Percentiles rank a stretch among this genome's conserved stretches.
Conservation (phyloP, 2,113 vertebrate species). For the Syngnathus typhle region DNA sequence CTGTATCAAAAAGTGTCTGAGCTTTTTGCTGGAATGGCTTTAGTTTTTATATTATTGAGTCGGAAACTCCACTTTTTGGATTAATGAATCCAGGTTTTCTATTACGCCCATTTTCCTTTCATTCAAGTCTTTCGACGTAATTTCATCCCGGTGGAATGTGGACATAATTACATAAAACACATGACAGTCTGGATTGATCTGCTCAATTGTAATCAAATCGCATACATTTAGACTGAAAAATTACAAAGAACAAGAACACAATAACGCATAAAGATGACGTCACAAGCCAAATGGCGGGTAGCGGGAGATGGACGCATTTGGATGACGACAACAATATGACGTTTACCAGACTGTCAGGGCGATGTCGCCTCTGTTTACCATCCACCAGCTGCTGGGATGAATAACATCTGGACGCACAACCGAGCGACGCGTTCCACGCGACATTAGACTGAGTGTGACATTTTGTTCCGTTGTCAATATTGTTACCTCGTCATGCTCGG, state of each 20-base stretch:
- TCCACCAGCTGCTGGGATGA: conserved; percentile 3
- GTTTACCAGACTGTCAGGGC: conserved; percentile 10
- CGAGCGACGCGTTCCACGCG: not conserved
- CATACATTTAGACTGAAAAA: not conserved
- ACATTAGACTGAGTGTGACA: not conserved
- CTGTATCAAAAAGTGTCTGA: too few species aligned
- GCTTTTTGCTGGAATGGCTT: too few species aligned
- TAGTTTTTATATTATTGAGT: not conserved
- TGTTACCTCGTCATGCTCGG: not conserved
- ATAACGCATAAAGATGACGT: not conserved
- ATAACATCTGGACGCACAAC: conserved; percentile 9
- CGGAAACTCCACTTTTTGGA: not conserved
- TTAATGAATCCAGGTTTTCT: conserved; percentile 22
- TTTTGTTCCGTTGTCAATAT: not conserved
- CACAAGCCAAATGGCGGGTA: not conserved
- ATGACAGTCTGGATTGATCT: not conserved
- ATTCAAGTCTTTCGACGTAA: not conserved
- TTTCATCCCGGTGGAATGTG: not conserved
- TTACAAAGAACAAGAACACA: not conserved
- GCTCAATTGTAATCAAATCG: not conserved
- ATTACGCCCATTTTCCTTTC: not conserved
- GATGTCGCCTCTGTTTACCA: conserved; percentile 24
- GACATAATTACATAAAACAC: not conserved
- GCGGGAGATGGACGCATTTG: conserved; percentile 26
- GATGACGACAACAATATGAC: conserved; percentile 2